phyloP scores from a whole-genome alignment of 2,888 invertebrate genomes.

The Notodonta ziczac region DNA sequence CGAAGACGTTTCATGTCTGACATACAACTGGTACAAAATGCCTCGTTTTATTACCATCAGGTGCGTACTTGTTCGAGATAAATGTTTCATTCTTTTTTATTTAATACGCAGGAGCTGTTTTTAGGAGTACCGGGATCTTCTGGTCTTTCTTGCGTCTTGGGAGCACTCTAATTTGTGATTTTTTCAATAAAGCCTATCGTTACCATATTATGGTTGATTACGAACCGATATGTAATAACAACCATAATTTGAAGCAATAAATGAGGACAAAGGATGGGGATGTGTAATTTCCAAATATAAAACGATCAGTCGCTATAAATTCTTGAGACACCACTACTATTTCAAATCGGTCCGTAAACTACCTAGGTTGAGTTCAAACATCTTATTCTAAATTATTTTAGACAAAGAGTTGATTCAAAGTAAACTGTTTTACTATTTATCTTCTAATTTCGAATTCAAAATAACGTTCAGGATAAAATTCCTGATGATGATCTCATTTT shows the following conservation, averaged over 20 bases:
- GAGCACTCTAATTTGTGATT: background rate
- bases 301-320: no score
- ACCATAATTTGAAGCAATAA: background rate
- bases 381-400: no score
- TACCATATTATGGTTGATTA: background rate
- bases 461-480: background rate
- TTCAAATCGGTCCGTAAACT: no score
- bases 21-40: constrained; percentile 9
- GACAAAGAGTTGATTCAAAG: no score
- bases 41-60: constrained; percentile 7
- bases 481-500: background rate
- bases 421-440: no score
- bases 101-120: background rate
- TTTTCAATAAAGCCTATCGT: background rate
- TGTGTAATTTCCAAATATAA: no score
- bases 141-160: background rate
- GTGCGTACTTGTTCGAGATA: constrained; percentile 4
- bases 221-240: background rate
- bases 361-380: no score
- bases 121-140: background rate
- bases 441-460: no score
- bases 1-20: constrained; percentile 11
- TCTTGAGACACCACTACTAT: no score
- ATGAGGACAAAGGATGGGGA: no score
- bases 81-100: background rate